These are phyloP conservation scores for Metopolophium dirhodum DNA, from an alignment of 1,140 invertebrate species.

Conservation along the genomic window DNA sequence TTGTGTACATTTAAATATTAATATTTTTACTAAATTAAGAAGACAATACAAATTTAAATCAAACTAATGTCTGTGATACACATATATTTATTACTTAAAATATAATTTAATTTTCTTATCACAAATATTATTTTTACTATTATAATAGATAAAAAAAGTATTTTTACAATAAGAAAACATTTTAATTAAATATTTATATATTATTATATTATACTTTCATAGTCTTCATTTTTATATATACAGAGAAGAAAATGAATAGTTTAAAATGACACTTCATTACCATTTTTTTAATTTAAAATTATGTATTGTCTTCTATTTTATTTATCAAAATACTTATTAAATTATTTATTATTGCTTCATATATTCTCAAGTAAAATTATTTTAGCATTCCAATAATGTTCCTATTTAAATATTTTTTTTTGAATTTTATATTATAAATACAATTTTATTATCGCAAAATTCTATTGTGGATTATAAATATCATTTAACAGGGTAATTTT, in stretches of 20 bases:
- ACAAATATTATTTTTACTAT: not conserved
- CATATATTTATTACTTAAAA: not conserved
- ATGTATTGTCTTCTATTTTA: slow-evolving; percentile 31
- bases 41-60: slow-evolving; percentile 13
- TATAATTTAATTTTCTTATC: not conserved
- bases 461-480: not conserved
- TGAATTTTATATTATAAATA: not conserved
- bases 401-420: not conserved
- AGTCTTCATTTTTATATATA: not conserved
- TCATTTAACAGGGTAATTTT: slow-evolving; percentile 15
- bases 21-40: not conserved
- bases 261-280: not conserved
- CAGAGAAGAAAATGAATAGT: not conserved
- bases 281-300: not conserved
- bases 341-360: not conserved
- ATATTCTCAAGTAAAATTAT: not conserved
- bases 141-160: not conserved
- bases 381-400: slow-evolving; percentile 26
- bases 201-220: not conserved
- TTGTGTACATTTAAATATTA: not conserved
- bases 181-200: not conserved
- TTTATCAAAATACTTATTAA: slow-evolving; percentile 2
- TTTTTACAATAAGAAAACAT: not conserved
- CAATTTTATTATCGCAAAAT: not conserved
- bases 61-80: not conserved